A percentile compares a stretch with the other conserved stretches of the same genome.
Evolutionary conservation across 2,113 vertebrate genomes (phyloP).

Genomic region (Tetrax tetrax): DNA sequence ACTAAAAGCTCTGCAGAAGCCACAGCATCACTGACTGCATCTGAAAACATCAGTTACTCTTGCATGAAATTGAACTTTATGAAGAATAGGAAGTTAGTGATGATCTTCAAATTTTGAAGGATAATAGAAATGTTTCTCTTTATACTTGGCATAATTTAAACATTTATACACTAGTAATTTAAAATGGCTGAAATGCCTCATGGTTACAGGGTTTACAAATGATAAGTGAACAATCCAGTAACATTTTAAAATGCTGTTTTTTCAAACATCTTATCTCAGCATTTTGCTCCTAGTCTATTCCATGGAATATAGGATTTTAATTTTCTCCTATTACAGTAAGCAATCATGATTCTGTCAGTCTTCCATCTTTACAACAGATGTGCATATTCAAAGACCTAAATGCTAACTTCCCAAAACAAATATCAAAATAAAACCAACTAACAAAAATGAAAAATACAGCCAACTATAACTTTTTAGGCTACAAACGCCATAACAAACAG

Average conservation of each 20-base stretch:
- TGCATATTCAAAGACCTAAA: conserved; percentile 15
- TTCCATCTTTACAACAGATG: conserved; percentile 36
- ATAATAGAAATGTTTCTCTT: conserved; percentile 66
- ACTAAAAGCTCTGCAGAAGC: conserved; percentile 7
- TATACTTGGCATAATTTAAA: conserved; percentile 58
- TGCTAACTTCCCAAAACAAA: background rate
- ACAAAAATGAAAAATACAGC: background rate
- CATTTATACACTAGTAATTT: conserved; percentile 59
- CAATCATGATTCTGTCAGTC: conserved; percentile 1
- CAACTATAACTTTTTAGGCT: background rate
- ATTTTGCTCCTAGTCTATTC: conserved; percentile 3
- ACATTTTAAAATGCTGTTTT: background rate
- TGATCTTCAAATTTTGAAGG: conserved; percentile 57
- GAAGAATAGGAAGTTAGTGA: conserved; percentile 59
- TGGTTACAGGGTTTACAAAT: background rate
- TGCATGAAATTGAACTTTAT: conserved; percentile 65
- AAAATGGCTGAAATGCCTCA: conserved; percentile 45
- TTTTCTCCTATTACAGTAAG: conserved; percentile 31
- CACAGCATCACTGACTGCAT: conserved; percentile 28
- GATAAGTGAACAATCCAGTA: conserved; percentile 15
- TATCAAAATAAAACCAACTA: background rate
- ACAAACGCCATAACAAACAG: background rate
- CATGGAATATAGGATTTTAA: conserved; percentile 12
- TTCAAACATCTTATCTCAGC: conserved; percentile 17
- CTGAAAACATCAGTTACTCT: conserved; percentile 66